Conservation (phyloP, 2,888 invertebrate species). For the Drosophila bunnanda region DNA sequence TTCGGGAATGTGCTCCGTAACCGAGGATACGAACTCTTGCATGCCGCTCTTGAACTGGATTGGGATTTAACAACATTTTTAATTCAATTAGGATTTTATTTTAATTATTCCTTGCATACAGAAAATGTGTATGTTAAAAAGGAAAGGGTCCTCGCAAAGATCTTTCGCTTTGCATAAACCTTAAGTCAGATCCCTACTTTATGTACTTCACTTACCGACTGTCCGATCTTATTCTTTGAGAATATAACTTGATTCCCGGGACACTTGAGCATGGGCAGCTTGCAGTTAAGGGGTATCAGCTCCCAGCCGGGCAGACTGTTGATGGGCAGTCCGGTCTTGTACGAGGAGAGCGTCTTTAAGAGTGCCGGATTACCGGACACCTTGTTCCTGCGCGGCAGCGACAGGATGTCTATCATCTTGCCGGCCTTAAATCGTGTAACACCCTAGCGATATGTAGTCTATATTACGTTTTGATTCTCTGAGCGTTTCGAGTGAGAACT, state of each 20-base stretch:
- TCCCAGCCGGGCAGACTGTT: conserved; percentile 84
- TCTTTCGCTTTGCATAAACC: no score
- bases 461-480: conserved; percentile 4
- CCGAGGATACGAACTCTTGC: conserved; percentile 80
- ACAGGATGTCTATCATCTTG: conserved; percentile 81
- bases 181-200: not conserved
- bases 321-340: conserved; percentile 80
- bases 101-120: no score
- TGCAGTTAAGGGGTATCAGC: conserved; percentile 81
- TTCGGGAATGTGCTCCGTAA: conserved; percentile 81
- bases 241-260: conserved; percentile 84
- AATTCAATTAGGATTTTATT: not conserved
- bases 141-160: no score
- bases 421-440: conserved; percentile 3
- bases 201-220: conserved; percentile 66
- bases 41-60: conserved; percentile 71
- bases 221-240: conserved; percentile 83
- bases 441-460: not conserved
- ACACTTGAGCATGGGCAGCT: conserved; percentile 84
- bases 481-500: not conserved
- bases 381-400: conserved; percentile 75
- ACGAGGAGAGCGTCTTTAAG: conserved; percentile 69
- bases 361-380: conserved; percentile 45
- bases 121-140: no score
- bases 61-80: not conserved